phyloP scores from a whole-genome alignment of 92 coral and sea anemone species.

The Paramuricea clavata region DNA sequence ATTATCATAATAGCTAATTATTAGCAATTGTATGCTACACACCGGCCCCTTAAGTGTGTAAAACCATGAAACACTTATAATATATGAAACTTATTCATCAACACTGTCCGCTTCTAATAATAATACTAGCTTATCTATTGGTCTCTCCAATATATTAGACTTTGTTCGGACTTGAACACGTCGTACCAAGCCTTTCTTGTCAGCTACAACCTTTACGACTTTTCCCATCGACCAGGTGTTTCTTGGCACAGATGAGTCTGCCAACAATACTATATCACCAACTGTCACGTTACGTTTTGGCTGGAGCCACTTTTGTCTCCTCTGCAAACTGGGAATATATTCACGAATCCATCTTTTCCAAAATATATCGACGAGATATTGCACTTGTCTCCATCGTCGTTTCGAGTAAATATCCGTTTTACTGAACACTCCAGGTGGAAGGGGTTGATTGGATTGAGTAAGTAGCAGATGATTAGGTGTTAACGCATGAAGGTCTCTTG shows the following conservation, averaged over 20 bases:
- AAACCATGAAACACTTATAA: background rate
- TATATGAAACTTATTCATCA: background rate
- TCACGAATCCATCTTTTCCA: background rate
- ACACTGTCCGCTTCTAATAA: background rate
- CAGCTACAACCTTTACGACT: background rate
- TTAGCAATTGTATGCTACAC: background rate
- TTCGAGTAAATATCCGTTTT: background rate
- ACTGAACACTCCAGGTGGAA: background rate
- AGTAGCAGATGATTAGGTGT: background rate
- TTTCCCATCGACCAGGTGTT: background rate
- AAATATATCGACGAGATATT: background rate
- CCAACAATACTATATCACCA: background rate
- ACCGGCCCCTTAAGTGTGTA: slow-evolving; percentile 13
- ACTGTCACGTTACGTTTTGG: background rate
- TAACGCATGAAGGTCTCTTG: background rate
- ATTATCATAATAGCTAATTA: no score
- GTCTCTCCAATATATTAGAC: background rate
- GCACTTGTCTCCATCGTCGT: background rate
- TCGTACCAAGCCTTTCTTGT: background rate
- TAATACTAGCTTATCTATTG: background rate
- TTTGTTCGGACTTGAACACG: background rate
- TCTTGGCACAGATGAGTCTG: background rate
- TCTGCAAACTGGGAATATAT: background rate
- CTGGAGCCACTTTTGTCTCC: background rate
- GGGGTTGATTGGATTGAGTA: background rate